Evolutionary conservation across 2,888 invertebrate species (phyloP), one percentile per base, ranked within the genome.

Genomic region (Ecdyonurus torrentis): DNA sequence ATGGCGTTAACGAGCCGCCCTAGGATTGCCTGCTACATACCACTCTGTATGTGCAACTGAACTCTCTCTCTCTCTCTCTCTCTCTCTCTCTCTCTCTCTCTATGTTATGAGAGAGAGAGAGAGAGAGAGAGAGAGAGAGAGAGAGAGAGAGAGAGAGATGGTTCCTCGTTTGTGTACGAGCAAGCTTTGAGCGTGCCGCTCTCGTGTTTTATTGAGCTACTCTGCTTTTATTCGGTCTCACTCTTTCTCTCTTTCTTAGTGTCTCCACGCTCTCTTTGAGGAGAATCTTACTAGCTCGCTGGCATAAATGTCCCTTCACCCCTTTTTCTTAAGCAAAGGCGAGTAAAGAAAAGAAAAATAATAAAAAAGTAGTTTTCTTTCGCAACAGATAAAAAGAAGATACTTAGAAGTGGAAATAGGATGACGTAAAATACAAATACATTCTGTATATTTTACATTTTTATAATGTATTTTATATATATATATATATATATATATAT

Each of bases 121-220:
- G 25, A 23, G n/a, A 61, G 55, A 60, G 63, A 50, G 50, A 61
- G 60, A 25, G 59, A 52, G 52, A 20, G 55, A 63, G 53, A 63
- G 37, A 24, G 19, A 22, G 19, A 61, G 10, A 18, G n/a, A 50
- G 52, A 63, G 15, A 20, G 52, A 61, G 22, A 19, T 61, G 52
- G 7, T 19, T 15, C 37, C 37, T 37, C 37, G 37, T 37, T 15
- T 37, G 37, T 15, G 37, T 15, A 5, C 37, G 37, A 37, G 37
- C 5, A 15, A 15, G 15, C 37, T 37, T 37, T 37, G 37, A 37
- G 37, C 37, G 37, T 15, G 37, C 37, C 37, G 37, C 37, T n/a
- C 37, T 37, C 37, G 37, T 37, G 37, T 37, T 37, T 37, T 37
- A 37, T 37, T 37, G 37, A 37, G 37, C 37, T 15, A 37, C 37